A percentile compares a stretch with the other conserved stretches of the same genome.
Conservation (phyloP, 1,140 invertebrate species). For the Drosophila virilis region DNA sequence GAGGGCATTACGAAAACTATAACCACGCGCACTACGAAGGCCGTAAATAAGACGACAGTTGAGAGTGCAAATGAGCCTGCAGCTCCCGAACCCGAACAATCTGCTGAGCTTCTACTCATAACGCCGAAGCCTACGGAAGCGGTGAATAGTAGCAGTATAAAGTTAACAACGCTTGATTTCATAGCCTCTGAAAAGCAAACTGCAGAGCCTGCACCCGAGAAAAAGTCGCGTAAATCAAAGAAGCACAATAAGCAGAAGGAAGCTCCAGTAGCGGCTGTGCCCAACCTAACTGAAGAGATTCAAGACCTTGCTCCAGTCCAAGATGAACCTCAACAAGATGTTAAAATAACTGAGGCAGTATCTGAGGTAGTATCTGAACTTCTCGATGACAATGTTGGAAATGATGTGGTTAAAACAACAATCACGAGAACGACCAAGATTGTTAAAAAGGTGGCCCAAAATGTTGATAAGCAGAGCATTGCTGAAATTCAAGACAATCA, state of each 20-base stretch:
- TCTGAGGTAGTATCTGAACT: conserved; percentile 30
- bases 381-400: conserved; percentile 18
- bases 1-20: conserved; percentile 71
- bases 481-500: conserved; percentile 18
- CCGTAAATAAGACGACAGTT: conserved; percentile 40
- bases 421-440: conserved; percentile 79
- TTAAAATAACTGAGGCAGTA: neutral
- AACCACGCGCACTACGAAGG: conserved; percentile 63
- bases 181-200: conserved; percentile 49
- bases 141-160: conserved; percentile 10
- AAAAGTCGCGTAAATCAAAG: conserved; percentile 18
- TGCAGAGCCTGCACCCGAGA: conserved; percentile 20
- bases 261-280: conserved; percentile 2
- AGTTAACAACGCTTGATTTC: conserved; percentile 55
- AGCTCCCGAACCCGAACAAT: conserved; percentile 3
- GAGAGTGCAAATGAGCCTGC: conserved; percentile 28
- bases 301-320: neutral
- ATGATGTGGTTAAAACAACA: conserved; percentile 77
- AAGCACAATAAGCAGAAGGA: conserved; percentile 13
- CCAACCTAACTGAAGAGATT: neutral
- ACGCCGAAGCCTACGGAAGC: neutral
- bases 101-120: conserved; percentile 13
- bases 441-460: conserved; percentile 76
- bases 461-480: conserved; percentile 50
- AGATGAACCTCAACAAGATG: conserved; percentile 6